phyloP scores from a whole-genome alignment of 2,113 vertebrate species.

The Capreolus pygargus region DNA sequence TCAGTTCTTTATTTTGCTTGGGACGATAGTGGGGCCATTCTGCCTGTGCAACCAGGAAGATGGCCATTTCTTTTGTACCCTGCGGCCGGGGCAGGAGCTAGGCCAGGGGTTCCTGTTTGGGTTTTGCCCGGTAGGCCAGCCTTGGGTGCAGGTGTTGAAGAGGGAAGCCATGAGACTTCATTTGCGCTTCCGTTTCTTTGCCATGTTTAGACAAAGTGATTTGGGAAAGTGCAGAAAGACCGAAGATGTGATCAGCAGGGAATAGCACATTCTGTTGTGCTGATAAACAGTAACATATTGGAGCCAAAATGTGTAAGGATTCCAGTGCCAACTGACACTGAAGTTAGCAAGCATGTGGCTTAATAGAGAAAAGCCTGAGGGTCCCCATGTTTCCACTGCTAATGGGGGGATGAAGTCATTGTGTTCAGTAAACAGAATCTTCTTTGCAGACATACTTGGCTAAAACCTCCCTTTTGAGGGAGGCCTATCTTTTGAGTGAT shows the following conservation, averaged over 20 bases:
- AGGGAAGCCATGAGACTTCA: not conserved
- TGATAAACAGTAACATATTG: not conserved
- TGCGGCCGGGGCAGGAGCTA: too few species aligned
- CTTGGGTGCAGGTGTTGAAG: not conserved
- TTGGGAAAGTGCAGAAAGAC: not conserved
- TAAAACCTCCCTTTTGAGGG: not conserved
- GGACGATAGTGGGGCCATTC: not conserved
- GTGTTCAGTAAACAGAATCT: not conserved
- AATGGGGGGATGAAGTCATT: not conserved
- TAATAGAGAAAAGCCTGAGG: not conserved
- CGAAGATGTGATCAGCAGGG: not conserved
- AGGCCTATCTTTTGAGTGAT: not conserved
- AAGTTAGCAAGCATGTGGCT: not conserved
- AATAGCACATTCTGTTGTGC: not conserved
- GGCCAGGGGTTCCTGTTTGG: not conserved
- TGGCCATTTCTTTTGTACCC: not conserved
- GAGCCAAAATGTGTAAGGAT: not conserved
- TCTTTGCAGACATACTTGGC: not conserved
- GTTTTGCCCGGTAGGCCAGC: not conserved
- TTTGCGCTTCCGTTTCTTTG: not conserved
- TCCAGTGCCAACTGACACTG: not conserved
- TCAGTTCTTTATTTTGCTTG: not conserved
- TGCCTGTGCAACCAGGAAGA: not conserved
- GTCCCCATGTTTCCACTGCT: not conserved
- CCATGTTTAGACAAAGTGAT: not conserved